A percentile compares a stretch with the other conserved stretches of the same genome.
Evolutionary conservation across 2,113 vertebrate species (phyloP).

Genomic region (Coryphaenoides rupestris): DNA sequence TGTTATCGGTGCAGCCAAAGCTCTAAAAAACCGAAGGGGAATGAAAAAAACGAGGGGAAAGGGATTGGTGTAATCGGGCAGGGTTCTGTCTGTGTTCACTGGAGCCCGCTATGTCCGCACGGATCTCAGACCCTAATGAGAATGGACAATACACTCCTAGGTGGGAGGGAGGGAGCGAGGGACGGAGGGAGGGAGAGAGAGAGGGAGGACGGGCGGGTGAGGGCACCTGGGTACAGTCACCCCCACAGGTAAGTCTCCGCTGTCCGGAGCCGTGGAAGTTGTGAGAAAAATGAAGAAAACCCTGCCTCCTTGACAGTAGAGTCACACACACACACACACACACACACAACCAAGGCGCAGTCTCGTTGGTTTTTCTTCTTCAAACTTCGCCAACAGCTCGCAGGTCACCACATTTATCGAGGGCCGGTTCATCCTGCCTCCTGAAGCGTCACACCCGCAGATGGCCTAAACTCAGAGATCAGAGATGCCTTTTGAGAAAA

Average conservation of each 20-base stretch:
- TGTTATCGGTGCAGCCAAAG: not conserved
- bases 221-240: constrained; percentile 30
- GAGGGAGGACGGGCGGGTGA: constrained; percentile 12
- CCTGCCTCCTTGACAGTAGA: constrained; percentile 25
- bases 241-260: constrained; percentile 37
- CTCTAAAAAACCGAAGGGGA: constrained; percentile 43
- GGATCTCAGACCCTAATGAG: constrained; percentile 58
- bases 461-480: too few species aligned
- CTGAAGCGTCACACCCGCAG: too few species aligned
- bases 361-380: too few species aligned
- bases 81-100: constrained; percentile 41
- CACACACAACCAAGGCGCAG: too few species aligned
- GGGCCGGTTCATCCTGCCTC: too few species aligned
- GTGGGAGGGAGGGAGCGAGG: constrained; percentile 17
- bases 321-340: too few species aligned
- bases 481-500: too few species aligned
- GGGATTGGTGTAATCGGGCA: constrained; percentile 45
- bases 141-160: constrained; percentile 57
- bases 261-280: constrained; percentile 45
- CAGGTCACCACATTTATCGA: too few species aligned
- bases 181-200: too few species aligned
- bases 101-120: constrained; percentile 36
- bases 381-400: too few species aligned
- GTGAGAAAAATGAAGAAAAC: constrained; percentile 22
- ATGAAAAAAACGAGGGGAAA: not conserved